Conservation (phyloP, 2,797 vertebrate species). For the Sorex maritimensis region DNA sequence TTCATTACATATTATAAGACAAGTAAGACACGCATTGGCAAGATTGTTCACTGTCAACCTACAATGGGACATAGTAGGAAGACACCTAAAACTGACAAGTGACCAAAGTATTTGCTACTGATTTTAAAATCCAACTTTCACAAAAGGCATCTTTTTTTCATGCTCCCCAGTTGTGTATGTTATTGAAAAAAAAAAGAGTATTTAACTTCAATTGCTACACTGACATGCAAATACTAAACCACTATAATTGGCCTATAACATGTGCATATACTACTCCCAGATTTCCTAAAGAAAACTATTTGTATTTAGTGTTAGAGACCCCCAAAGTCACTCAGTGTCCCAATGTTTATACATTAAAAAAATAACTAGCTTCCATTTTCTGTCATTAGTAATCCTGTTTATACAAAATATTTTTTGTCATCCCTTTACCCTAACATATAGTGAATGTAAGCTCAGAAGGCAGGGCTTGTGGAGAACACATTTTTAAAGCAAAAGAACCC, state of each 20-base stretch:
- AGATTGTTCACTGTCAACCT: neutral
- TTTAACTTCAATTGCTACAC: neutral
- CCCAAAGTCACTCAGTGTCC: slow-evolving; percentile 33
- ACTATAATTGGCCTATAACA: slow-evolving; percentile 28
- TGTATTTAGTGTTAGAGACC: neutral
- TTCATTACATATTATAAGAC: slow-evolving; percentile 23
- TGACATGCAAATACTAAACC: neutral
- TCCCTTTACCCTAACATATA: slow-evolving; percentile 22
- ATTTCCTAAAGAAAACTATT: slow-evolving; percentile 59
- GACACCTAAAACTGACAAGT: slow-evolving; percentile 4
- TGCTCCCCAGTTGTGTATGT: neutral
- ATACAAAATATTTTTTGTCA: slow-evolving; percentile 60
- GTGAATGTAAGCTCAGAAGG: slow-evolving; percentile 31
- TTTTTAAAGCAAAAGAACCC: slow-evolving; percentile 65
- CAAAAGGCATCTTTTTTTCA: slow-evolving; percentile 35
- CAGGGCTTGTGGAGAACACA: neutral
- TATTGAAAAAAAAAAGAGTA: slow-evolving; percentile 35
- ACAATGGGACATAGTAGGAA: neutral
- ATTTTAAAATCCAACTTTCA: slow-evolving; percentile 30
- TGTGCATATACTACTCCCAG: neutral
- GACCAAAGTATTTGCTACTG: slow-evolving; percentile 18
- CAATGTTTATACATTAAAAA: slow-evolving; percentile 47
- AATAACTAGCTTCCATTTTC: slow-evolving; percentile 55
- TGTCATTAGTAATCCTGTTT: slow-evolving; percentile 69
- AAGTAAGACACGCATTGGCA: slow-evolving; percentile 20